Base-by-base conservation (phyloP, 1,140 invertebrate species). In the Whitmania pigra region DNA sequence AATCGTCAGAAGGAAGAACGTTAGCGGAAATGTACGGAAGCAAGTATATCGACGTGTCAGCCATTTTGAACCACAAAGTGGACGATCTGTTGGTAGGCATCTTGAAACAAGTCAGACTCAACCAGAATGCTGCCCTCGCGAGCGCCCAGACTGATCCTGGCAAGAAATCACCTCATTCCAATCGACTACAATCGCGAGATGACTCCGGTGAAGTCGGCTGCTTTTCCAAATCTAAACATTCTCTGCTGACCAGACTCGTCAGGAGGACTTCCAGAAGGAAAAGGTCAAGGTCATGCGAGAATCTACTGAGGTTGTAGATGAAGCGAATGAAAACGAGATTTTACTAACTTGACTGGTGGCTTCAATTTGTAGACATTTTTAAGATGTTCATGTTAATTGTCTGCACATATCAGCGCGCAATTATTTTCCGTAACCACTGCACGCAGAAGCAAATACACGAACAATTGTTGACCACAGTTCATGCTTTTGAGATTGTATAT, bases 21-120 rank as follows among this genome's bases (percentile, higher is more conserved):
- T 27, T 72, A 54, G 70, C 70, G 13, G 71, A 54, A 66, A 53
- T 36, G 57, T 72, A 72, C 63, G 71, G 67, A 49, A 57, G 49
- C 49, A 74, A 74, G 67, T 74, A 74, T 53, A 74, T 72, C 27
- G 73, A 74, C 29, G 73, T 74, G 18, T 74, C 73, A 27, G 73
- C 73, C n/a, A 70, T 74, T 40, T 63, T 74, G 22, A 74, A 74
- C 22, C 71, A 60, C 54, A 71, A 71, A 55, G 73, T 74, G 18
- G 73, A 74, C 54, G 70, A 74, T 57, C 73, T 74, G 3, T 31
- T 74, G 40, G 73, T 67, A 25, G 73, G 73, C 11, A 63, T 74
- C 71, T 53, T 74, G 40, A 67, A 72, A n/a, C 73, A 74, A 63
- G 71, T 74, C 29, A 69, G 73, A 25, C 73, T 74, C 57, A 72